phyloP scores from a whole-genome alignment of 1,140 invertebrate species.

The Lasioglossum albipes region DNA sequence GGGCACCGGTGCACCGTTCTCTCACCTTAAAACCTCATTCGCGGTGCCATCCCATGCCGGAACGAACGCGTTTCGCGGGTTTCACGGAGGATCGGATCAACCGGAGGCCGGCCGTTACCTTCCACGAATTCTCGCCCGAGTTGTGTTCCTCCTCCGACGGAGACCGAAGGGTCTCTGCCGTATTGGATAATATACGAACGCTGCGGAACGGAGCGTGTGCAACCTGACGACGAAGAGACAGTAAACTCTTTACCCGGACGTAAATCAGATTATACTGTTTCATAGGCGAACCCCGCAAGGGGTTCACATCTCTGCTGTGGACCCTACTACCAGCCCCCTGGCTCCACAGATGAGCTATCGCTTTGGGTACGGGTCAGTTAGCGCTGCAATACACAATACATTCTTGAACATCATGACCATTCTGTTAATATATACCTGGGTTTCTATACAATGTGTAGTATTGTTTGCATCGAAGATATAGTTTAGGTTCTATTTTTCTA shows the following conservation, averaged over 20 bases:
- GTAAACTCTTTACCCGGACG: too few relatives aligned
- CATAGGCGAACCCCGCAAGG: too few relatives aligned
- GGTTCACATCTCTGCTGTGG: neutral
- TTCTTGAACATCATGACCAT: too few relatives aligned
- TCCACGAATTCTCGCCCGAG: constrained; percentile 25
- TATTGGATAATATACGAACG: neutral
- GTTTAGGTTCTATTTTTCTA: too few relatives aligned
- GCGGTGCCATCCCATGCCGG: neutral
- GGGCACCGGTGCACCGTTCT: constrained; percentile 26
- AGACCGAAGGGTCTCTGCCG: neutral
- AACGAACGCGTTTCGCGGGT: constrained; percentile 33
- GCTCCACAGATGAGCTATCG: too few relatives aligned
- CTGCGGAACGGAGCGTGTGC: constrained; percentile 47
- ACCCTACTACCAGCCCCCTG: neutral
- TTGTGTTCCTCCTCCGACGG: neutral
- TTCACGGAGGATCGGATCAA: constrained; percentile 22
- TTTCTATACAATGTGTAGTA: too few relatives aligned
- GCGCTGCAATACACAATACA: too few relatives aligned
- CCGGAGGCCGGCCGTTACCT: constrained; percentile 22
- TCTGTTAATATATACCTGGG: too few relatives aligned
- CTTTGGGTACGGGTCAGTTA: too few relatives aligned
- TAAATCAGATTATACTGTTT: too few relatives aligned
- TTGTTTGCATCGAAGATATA: too few relatives aligned
- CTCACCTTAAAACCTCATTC: constrained; percentile 42
- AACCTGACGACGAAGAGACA: neutral